Base-by-base conservation (phyloP, 1,140 invertebrate species). In the Thaumetopoea pityocampa region DNA sequence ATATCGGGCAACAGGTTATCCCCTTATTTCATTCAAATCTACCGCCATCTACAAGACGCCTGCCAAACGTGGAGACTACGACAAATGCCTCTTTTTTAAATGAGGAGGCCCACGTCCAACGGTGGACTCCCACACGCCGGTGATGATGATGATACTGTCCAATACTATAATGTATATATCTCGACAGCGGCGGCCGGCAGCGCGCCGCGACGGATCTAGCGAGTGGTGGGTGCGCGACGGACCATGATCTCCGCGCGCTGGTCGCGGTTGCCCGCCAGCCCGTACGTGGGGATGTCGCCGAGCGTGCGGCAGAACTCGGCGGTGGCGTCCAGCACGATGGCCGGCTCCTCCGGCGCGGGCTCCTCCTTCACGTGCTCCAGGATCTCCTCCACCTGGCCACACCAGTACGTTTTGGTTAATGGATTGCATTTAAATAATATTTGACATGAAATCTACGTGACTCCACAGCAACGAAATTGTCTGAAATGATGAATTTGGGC, bases 261-360 rank as follows among this genome's bases (percentile, higher is more conserved):
- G 67, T 96, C 94, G 45, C 95, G 86, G 81, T 97, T 96, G 19
- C 95, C 94, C 27, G 95, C 90, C 67, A 93, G 89, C 7, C 95
- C 94, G 79, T 96, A 96, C 0, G 94, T 98, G 19, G 96, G 96
- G 64, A 98, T 97, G 74, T 98, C 96, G 11, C 97, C 96, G 1
- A 99, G 86, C 20, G 96, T 97, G 52, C 97, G 89, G 78, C 97
- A 99, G 87, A 99, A 99, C 87, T 99, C 98, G 0, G 96, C 96
- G 0, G 96, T 98, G 6, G 96, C 92, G 86, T 99, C 97, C 16
- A 99, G 81, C 16, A 95, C 89, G 54, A 99, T 97, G 46, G 78
- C 51, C 11, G 51, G 67, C 62, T 85, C 42, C 67, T 81, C 67
- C 10, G 60, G 65, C 4, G 76, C 62, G 10, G 49, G 62, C 68